Percentiles rank a stretch among this genome's conserved stretches.
Conservation (phyloP, 1,140 invertebrate species). For the Paralvinella palmiformis region DNA sequence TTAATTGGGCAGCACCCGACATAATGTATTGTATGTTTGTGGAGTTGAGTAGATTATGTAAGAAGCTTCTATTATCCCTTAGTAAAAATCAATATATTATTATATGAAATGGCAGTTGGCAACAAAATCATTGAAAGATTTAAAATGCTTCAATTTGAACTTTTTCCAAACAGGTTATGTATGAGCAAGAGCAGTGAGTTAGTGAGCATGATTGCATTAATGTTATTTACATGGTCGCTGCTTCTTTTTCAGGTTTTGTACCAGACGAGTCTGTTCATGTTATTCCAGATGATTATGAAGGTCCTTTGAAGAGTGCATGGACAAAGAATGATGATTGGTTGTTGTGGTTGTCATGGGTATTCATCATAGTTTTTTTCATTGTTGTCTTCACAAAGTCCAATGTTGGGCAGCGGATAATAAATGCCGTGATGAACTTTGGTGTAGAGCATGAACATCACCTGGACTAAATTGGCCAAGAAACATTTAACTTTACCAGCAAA, state of each 20-base stretch:
- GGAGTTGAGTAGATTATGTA: too few species aligned
- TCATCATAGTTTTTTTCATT: not conserved
- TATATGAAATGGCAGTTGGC: not conserved
- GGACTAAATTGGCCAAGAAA: too few species aligned
- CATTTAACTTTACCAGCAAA: too few species aligned
- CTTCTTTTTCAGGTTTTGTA: not conserved
- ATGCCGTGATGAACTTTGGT: not conserved
- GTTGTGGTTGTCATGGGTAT: constrained; percentile 1
- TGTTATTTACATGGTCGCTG: too few species aligned
- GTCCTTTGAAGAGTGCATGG: not conserved
- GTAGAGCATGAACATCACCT: constrained; percentile 2
- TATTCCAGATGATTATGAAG: not conserved
- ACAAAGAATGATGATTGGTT: not conserved
- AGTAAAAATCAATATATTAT: too few species aligned
- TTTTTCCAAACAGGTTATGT: not conserved
- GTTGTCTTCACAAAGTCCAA: not conserved
- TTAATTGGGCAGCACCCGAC: too few species aligned
- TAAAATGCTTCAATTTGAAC: not conserved
- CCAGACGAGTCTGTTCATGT: not conserved
- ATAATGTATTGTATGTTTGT: too few species aligned
- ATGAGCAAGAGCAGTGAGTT: not conserved
- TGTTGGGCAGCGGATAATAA: not conserved
- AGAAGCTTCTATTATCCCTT: too few species aligned
- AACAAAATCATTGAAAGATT: too few species aligned
- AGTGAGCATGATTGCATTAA: not conserved